These are phyloP conservation scores for Stenodema calcarata DNA, from an alignment of 2,888 invertebrate genomes.

Conservation along the genomic window DNA sequence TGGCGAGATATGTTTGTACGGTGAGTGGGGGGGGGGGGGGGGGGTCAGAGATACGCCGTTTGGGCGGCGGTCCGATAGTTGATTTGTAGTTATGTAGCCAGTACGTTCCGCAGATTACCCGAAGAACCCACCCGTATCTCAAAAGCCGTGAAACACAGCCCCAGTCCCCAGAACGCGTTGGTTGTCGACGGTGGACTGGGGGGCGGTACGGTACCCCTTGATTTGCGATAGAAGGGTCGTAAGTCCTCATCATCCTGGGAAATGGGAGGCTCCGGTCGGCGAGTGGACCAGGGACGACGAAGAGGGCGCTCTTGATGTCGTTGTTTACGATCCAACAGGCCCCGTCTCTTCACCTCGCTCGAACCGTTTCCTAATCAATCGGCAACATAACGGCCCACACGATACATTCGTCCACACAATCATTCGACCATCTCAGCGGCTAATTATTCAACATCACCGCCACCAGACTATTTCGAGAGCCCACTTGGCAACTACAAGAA, in stretches of 20 bases:
- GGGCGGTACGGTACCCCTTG: background rate
- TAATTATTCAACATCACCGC: no score
- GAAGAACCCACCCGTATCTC: background rate
- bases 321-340: background rate
- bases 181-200: background rate
- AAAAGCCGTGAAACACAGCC: background rate
- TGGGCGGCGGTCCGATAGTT: constrained; percentile 6
- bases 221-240: background rate
- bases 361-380: background rate
- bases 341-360: background rate
- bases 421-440: background rate
- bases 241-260: background rate
- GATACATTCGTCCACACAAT: background rate
- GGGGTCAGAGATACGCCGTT: background rate
- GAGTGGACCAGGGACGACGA: background rate
- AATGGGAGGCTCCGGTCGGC: background rate
- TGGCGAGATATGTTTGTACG: background rate
- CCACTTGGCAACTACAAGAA: no score
- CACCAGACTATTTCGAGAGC: no score
- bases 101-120: background rate
- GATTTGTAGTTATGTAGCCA: background rate
- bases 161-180: no score
- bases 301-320: background rate
- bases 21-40: background rate
- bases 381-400: background rate